These are phyloP conservation scores for Rhyzopertha dominica DNA, from an alignment of 1,140 invertebrate species.

Conservation along the genomic window DNA sequence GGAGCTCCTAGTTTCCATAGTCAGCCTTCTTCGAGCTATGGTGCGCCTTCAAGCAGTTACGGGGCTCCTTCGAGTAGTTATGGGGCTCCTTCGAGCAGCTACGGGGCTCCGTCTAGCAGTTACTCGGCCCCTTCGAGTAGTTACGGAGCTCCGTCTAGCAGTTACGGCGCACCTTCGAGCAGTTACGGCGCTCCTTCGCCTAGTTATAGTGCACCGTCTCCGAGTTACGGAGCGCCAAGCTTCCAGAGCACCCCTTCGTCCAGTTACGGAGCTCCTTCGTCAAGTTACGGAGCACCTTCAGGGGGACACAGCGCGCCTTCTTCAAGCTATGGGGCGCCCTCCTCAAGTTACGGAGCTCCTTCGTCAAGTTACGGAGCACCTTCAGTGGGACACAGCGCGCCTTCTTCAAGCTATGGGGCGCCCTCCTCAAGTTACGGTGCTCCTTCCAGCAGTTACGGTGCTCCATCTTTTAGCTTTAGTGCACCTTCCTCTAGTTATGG, in stretches of 20 bases:
- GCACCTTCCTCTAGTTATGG: too few species aligned
- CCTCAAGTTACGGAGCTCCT: conserved; percentile 12
- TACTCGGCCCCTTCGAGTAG: conserved; percentile 12
- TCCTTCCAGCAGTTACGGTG: conserved; percentile 9
- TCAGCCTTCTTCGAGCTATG: conserved; percentile 16
- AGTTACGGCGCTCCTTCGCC: neutral
- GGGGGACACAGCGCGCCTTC: conserved; percentile 13
- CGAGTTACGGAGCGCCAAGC: conserved; percentile 17
- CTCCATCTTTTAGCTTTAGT: too few species aligned
- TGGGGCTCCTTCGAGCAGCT: conserved; percentile 12
- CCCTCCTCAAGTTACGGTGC: conserved; percentile 15
- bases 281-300: conserved; percentile 14
- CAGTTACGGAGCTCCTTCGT: conserved; percentile 19
- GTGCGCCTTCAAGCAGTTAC: too few species aligned
- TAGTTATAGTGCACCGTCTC: conserved; percentile 5
- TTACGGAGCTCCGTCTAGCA: conserved; percentile 11
- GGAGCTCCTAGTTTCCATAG: conserved; percentile 7
- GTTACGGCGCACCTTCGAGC: too few species aligned
- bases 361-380: conserved; percentile 11
- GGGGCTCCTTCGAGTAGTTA: conserved; percentile 16
- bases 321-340: conserved; percentile 14
- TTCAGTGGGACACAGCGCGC: too few species aligned
- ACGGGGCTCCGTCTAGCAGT: conserved; percentile 6
- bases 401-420: conserved; percentile 11
- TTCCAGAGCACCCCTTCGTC: too few species aligned